phyloP scores from a whole-genome alignment of 2,888 invertebrate species.

The Leistus spinibarbis region DNA sequence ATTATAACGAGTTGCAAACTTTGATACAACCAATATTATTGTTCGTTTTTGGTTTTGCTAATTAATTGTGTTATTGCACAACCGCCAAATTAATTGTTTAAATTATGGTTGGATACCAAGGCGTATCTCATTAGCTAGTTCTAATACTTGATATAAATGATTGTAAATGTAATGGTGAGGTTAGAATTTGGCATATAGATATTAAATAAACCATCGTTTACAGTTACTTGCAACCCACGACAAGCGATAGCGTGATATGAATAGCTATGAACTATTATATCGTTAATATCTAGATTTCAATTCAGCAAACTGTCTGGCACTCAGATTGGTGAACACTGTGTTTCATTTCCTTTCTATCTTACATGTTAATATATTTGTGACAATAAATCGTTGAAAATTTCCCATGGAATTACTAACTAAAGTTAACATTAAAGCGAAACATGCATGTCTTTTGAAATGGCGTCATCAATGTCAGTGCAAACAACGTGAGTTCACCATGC shows the following conservation, averaged over 20 bases:
- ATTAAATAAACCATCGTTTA: not conserved
- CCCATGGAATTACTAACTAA: not conserved
- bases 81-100: too few relatives aligned
- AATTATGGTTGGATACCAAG: too few relatives aligned
- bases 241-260: not conserved
- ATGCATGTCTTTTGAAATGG: not conserved
- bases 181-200: not conserved
- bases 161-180: not conserved
- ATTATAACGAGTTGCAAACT: too few relatives aligned
- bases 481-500: conserved; percentile 1
- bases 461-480: conserved; percentile 17
- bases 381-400: not conserved
- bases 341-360: not conserved
- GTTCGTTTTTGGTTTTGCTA: too few relatives aligned
- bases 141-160: too few relatives aligned
- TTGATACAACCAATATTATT: too few relatives aligned
- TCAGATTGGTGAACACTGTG: not conserved
- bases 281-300: not conserved
- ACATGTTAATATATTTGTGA: not conserved
- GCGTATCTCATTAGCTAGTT: too few relatives aligned
- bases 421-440: not conserved
- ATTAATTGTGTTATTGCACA: too few relatives aligned
- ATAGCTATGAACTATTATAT: not conserved
- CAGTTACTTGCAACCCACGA: not conserved
- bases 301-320: not conserved